Evolutionary conservation across 2,113 vertebrate genomes (phyloP).

Genomic region (Falcunculus frontatus): DNA sequence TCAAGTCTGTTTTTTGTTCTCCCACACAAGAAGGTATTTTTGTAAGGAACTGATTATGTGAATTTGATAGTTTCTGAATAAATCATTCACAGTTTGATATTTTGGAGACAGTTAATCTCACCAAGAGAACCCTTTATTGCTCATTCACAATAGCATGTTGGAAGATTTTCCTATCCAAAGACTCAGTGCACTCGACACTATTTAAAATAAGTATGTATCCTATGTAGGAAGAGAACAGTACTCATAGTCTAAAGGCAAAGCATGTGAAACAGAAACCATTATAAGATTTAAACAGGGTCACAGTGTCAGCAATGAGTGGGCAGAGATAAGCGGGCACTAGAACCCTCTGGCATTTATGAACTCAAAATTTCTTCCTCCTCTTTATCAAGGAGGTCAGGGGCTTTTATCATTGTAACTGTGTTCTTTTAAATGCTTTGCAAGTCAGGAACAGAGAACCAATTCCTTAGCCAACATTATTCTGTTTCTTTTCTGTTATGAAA

Average conservation of each 20-base stretch:
- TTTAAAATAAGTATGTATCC: not conserved
- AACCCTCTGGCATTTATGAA: not conserved
- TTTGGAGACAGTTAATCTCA: not conserved
- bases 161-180: not conserved
- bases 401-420: not conserved
- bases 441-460: not conserved
- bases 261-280: not conserved
- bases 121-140: not conserved
- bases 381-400: not conserved
- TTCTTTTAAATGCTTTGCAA: not conserved
- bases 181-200: not conserved
- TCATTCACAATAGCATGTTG: not conserved
- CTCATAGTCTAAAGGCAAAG: not conserved
- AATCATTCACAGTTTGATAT: not conserved
- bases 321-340: not conserved
- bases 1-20: not conserved
- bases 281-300: not conserved
- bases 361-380: not conserved
- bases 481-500: not conserved
- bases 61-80: not conserved
- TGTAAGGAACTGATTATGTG: not conserved
- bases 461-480: not conserved
- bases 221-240: not conserved
- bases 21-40: not conserved
- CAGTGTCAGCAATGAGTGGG: not conserved